Evolutionary conservation across 2,888 invertebrate species (phyloP).

Genomic region (Matsumyia berberina): DNA sequence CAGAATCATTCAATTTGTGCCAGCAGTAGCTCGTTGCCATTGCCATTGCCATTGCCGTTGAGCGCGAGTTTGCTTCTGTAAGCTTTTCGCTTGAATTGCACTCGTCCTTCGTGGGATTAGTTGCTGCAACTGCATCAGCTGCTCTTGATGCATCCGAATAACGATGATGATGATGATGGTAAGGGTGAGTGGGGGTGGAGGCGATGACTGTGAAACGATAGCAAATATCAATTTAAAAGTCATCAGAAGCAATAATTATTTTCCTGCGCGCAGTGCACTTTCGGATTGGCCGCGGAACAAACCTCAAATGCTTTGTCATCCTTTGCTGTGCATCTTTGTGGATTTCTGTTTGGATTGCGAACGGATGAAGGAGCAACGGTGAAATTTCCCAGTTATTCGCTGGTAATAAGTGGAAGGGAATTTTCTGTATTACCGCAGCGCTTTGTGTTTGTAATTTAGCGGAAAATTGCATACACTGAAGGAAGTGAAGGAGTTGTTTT

Average conservation of each 20-base stretch:
- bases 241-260: slow-evolving; percentile 70
- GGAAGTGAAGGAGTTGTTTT: slow-evolving; percentile 29
- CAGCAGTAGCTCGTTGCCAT: slow-evolving; percentile 5
- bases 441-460: slow-evolving; percentile 50
- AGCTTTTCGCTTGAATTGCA: slow-evolving; percentile 42
- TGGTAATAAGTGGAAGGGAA: slow-evolving; percentile 20
- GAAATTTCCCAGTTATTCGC: slow-evolving; percentile 11
- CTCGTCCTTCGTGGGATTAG: slow-evolving; percentile 20
- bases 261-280: slow-evolving; percentile 40
- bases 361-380: not conserved
- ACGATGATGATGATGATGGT: slow-evolving; percentile 28
- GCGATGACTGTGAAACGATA: slow-evolving; percentile 56
- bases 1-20: slow-evolving; percentile 71
- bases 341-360: not conserved
- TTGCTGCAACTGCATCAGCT: slow-evolving; percentile 28
- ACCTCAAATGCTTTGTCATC: slow-evolving; percentile 40
- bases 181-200: not conserved
- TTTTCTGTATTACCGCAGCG: slow-evolving; percentile 25
- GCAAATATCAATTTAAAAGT: slow-evolving; percentile 75
- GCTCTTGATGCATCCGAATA: slow-evolving; percentile 12
- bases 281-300: slow-evolving; percentile 13
- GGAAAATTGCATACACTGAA: slow-evolving; percentile 57
- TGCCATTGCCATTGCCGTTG: too few relatives aligned
- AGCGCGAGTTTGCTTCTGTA: slow-evolving; percentile 48
- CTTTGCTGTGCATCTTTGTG: slow-evolving; percentile 42